These are phyloP conservation scores for Trididemnum miniatum DNA, from an alignment of 23 tunicate species.

Conservation along the genomic window DNA sequence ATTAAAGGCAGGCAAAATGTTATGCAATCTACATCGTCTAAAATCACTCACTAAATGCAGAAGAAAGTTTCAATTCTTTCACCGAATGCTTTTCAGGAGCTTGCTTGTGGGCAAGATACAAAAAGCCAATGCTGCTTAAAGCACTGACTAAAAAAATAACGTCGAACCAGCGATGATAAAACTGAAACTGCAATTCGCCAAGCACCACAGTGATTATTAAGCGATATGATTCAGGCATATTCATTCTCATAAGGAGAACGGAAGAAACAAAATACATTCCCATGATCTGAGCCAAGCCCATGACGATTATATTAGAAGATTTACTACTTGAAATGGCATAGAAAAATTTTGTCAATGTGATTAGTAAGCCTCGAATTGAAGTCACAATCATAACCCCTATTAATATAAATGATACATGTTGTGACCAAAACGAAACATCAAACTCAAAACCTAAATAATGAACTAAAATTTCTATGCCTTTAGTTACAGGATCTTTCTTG, in stretches of 20 bases:
- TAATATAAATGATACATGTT: constrained; percentile 89
- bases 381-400: constrained; percentile 97
- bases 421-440: constrained; percentile 86
- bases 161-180: constrained; percentile 99
- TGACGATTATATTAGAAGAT: constrained; percentile 92
- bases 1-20: too few relatives aligned
- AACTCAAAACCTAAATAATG: constrained; percentile 87
- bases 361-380: constrained; percentile 89
- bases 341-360: constrained; percentile 93
- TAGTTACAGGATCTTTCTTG: constrained; percentile 94
- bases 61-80: constrained; percentile 61
- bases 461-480: constrained; percentile 77
- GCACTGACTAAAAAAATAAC: constrained; percentile 95
- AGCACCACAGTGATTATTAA: constrained; percentile 87
- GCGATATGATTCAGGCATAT: constrained; percentile 94
- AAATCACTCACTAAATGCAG: constrained; percentile 52
- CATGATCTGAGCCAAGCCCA: constrained; percentile 97
- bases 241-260: constrained; percentile 96
- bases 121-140: constrained; percentile 82
- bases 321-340: constrained; percentile 98
- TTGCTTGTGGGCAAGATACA: constrained; percentile 97
- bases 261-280: constrained; percentile 99
- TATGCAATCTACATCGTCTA: too few relatives aligned
- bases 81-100: constrained; percentile 97
- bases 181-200: constrained; percentile 95